These are phyloP conservation scores for Leptopilina clavipes DNA, from an alignment of 1,140 invertebrate genomes.

Conservation along the genomic window DNA sequence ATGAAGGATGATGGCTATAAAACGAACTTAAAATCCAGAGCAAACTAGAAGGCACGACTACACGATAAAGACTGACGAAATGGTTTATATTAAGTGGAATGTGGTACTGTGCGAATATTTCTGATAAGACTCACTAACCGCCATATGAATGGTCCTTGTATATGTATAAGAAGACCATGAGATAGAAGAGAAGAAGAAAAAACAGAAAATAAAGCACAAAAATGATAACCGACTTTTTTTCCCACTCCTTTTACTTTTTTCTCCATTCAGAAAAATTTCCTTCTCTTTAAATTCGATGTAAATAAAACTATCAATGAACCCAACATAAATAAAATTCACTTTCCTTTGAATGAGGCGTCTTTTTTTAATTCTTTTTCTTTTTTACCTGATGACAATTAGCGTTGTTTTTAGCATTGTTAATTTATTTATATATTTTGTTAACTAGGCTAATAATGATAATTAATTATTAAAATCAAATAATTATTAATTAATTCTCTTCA, in stretches of 20 bases:
- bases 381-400: too few species aligned
- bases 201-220: not conserved
- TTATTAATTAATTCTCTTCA: too few species aligned
- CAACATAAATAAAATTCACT: too few species aligned
- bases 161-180: not conserved
- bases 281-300: not conserved
- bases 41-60: not conserved
- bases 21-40: not conserved
- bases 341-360: too few species aligned
- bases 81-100: constrained; percentile 25
- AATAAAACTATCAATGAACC: not conserved
- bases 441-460: too few species aligned
- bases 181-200: not conserved
- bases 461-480: too few species aligned
- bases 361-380: too few species aligned
- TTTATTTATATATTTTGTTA: too few species aligned
- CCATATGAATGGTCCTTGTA: not conserved
- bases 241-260: not conserved
- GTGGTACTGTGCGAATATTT: constrained; percentile 29
- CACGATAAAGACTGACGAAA: constrained; percentile 25
- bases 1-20: not conserved
- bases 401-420: too few species aligned
- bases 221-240: not conserved
- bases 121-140: constrained; percentile 35
- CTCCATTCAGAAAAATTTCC: constrained; percentile 1